Base-by-base conservation (phyloP, 1,140 invertebrate species). In the Steinernema khuongi region DNA sequence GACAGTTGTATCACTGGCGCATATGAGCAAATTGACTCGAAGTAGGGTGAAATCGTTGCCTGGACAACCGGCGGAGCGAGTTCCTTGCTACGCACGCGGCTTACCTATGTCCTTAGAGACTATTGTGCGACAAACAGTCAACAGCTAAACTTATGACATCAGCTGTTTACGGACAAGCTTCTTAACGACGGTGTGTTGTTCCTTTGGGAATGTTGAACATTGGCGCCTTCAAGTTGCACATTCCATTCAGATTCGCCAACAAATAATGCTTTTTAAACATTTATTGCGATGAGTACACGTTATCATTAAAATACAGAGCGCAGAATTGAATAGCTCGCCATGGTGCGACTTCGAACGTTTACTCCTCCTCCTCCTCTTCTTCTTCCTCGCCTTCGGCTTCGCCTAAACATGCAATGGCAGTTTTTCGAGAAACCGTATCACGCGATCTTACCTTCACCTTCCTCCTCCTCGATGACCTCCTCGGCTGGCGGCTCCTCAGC, bases 291-390 rank as follows among this genome's bases (percentile, higher is more conserved):
- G 50, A 60, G 26, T 60, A 60, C 50, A 60, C 50, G 50, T 60
- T 26, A 26, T 60, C 2, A 60, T 60, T 60, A 26, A 60, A 60
- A 60, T 60, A 60, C 50, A 60, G 11, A 60, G 50, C 50, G 11
- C 44, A 60, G 60, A 28, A 28, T 22, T 26, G n/a, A 18, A 72
- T 60, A 72, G 30, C 0, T 19, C 31, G 0, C 44, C 11, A n/a
- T 70, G 1, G 22, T 26, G 31, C 18, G 29, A 68, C 4, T 68
- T 17, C 4, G n/a, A 11, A 19, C 43, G 33, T 71, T 50, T 71
- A 77, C 36, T 77, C 75, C 26, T 77, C 75, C 41, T 77, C 71
- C 71, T 75, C 74, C 32, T 76, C 75, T 26, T 74, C 73, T 70
- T 75, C 74, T 67, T 73, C 72, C 66, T 67, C n/a, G n/a, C n/a